Evolutionary conservation across 2,888 invertebrate genomes (phyloP).

Genomic region (Drosophila ustulata): DNA sequence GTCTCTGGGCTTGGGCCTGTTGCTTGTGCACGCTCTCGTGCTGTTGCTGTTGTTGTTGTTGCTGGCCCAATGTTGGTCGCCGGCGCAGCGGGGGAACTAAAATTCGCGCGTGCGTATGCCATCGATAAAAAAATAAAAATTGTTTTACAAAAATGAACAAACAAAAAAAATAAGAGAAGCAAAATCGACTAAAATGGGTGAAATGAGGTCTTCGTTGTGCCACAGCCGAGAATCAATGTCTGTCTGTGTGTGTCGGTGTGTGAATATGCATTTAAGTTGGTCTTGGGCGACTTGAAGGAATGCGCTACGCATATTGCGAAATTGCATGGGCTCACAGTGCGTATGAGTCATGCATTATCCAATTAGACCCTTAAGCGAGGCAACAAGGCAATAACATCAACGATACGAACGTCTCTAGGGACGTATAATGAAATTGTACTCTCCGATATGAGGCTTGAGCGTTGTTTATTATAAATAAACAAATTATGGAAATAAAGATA

Average conservation of each 20-base stretch:
- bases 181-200: constrained; percentile 65
- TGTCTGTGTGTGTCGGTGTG: constrained; percentile 28
- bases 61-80: constrained; percentile 67
- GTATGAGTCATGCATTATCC: constrained; percentile 40
- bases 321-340: constrained; percentile 28
- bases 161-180: constrained; percentile 36
- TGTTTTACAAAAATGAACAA: constrained; percentile 67
- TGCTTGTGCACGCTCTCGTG: constrained; percentile 54
- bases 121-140: constrained; percentile 78
- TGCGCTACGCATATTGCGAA: constrained; percentile 65
- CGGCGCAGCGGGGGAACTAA: constrained; percentile 78
- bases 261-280: constrained; percentile 27
- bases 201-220: constrained; percentile 73
- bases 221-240: constrained; percentile 35
- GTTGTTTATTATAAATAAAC: neutral
- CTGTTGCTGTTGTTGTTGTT: constrained; percentile 46
- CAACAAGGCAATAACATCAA: neutral
- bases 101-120: constrained; percentile 81
- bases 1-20: constrained; percentile 56
- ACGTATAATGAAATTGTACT: no score
- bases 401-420: neutral
- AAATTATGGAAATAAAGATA: no score
- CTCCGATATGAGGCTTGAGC: neutral
- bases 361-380: constrained; percentile 11
- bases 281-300: constrained; percentile 52